Evolutionary conservation across 2,797 vertebrate genomes (phyloP), one percentile per base, ranked within the genome.

Genomic region (Melanotaenia boesemani): DNA sequence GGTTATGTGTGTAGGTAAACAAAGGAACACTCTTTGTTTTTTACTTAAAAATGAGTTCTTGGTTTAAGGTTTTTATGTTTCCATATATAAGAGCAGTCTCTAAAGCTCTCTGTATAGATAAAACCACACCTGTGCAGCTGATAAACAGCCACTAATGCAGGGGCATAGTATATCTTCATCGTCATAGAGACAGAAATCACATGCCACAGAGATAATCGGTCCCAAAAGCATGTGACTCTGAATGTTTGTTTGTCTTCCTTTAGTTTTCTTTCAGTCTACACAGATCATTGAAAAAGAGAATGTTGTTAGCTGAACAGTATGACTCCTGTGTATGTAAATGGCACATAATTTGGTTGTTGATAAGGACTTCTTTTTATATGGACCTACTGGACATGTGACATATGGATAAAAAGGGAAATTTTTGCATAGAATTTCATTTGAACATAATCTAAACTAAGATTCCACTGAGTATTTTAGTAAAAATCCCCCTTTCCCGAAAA

Each of bases 111-210:
- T 9, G 20, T 32, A 20, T 26, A 48, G 13, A 1, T 20, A 12
- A 7, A 24, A n/a, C 54, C 59, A 60, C 61, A 86, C 58, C 67
- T 85, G 66, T 56, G 32, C 37, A 60, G 56, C 56, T 80, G 22
- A 28, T 70, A 70, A 60, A 18, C 55, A 63, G 66, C 11, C 5
- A 54, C 26, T 66, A 44, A 68, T 39, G 15, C 37, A 0, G 12
- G 28, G 70, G 67, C 50, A 67, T 63, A 77, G 55, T 73, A 28
- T 52, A 75, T 64, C 57, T 61, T 22, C 18, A 82, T 88, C 2
- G 82, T 65, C 89, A 88, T 89, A 28, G 89, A 72, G 76, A 92
- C 82, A 69, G 20, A 70, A 72, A 67, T 82, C 88, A 88, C 82
- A 83, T 79, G 87, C 50, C 70, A 46, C 12, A 2, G 22, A 79